phyloP scores from a whole-genome alignment of 2,113 vertebrate genomes.

The Zingel zingel region DNA sequence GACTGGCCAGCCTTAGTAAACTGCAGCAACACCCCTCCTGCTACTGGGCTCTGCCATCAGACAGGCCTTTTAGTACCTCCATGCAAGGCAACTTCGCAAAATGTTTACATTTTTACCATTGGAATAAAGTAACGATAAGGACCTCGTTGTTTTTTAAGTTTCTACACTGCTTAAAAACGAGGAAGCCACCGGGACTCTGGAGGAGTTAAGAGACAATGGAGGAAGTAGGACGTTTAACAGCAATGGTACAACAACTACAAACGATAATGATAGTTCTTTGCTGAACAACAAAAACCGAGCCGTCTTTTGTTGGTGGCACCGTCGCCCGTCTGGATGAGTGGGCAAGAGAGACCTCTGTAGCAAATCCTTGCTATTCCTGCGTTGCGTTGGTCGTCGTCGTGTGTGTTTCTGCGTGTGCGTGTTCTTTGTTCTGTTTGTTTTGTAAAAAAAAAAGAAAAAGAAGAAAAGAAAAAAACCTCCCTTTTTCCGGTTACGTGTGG shows the following conservation, averaged over 20 bases:
- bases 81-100: slow-evolving; percentile 93
- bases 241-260: slow-evolving; percentile 51
- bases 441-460: slow-evolving; percentile 49
- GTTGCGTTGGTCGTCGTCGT: slow-evolving; percentile 86
- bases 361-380: slow-evolving; percentile 79
- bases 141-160: slow-evolving; percentile 71
- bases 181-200: slow-evolving; percentile 61
- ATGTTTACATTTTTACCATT: slow-evolving; percentile 99
- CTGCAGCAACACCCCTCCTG: slow-evolving; percentile 61
- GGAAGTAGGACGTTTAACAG: slow-evolving; percentile 45
- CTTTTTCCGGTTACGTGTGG: slow-evolving; percentile 63
- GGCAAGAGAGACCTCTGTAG: slow-evolving; percentile 76
- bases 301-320: slow-evolving; percentile 92
- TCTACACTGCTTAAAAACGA: slow-evolving; percentile 77
- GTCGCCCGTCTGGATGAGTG: slow-evolving; percentile 80
- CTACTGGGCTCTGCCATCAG: slow-evolving; percentile 52
- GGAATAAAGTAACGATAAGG: slow-evolving; percentile 84
- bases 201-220: slow-evolving; percentile 45
- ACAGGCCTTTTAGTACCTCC: slow-evolving; percentile 89
- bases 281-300: slow-evolving; percentile 81
- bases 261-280: slow-evolving; percentile 44
- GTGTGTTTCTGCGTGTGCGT: slow-evolving; percentile 82
- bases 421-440: slow-evolving; percentile 70
- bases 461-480: background rate
- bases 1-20: slow-evolving; percentile 72